A percentile compares a stretch with the other conserved stretches of the same genome.
Evolutionary conservation across 2,797 vertebrate species (phyloP).

Genomic region (Eleutherodactylus coqui): DNA sequence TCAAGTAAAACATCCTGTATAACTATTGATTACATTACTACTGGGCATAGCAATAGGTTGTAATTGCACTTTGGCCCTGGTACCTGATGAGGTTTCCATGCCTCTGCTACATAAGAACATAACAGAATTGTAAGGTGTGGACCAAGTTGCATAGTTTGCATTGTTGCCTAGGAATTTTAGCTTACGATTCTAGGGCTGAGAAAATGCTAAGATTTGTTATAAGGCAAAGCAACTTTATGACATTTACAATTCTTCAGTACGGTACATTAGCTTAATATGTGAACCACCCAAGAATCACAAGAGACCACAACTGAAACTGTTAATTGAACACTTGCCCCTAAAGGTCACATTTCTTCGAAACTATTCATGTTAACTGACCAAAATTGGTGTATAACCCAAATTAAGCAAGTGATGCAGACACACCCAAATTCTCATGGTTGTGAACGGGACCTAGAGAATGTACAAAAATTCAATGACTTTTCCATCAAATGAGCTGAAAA

Average conservation of each 20-base stretch:
- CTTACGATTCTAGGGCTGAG: background rate
- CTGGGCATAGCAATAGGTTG: too few relatives aligned
- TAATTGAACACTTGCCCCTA: background rate
- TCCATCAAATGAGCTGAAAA: conserved; percentile 14
- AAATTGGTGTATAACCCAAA: background rate
- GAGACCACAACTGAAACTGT: background rate
- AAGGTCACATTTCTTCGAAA: background rate
- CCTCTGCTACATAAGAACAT: too few relatives aligned
- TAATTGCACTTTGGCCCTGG: too few relatives aligned
- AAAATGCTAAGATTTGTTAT: background rate
- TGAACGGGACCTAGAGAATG: background rate
- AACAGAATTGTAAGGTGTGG: too few relatives aligned
- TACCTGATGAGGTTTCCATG: too few relatives aligned
- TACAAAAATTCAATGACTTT: background rate
- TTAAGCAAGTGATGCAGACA: background rate
- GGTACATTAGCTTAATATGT: background rate
- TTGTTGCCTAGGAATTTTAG: background rate
- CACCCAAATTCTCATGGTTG: background rate
- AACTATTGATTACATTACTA: too few relatives aligned
- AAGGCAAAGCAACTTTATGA: background rate
- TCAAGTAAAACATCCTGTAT: too few relatives aligned
- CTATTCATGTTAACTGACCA: background rate
- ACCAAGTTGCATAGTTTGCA: too few relatives aligned
- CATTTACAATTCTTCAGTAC: background rate
- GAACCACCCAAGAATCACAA: background rate